These are phyloP conservation scores for Chlorodrepanis virens DNA, from an alignment of 2,113 vertebrate genomes.

Conservation along the genomic window DNA sequence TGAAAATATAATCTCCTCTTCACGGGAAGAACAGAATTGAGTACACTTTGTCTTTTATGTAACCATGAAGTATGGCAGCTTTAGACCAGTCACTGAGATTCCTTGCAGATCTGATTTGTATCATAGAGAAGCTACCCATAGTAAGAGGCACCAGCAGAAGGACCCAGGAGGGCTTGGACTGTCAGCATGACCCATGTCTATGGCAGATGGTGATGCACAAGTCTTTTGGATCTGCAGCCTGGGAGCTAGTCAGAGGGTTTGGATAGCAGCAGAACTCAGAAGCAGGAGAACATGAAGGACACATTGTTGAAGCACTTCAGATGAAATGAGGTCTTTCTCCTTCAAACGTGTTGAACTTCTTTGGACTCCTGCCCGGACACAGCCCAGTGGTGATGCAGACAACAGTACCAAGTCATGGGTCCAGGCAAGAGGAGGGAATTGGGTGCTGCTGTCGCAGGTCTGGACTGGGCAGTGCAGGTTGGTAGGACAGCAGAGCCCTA, in stretches of 20 bases:
- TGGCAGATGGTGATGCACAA: not conserved
- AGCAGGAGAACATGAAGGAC: not conserved
- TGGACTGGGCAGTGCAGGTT: not conserved
- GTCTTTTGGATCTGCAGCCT: not conserved
- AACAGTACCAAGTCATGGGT: not conserved
- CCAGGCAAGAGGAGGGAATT: no score
- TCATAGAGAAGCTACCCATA: not conserved
- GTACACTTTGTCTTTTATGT: not conserved
- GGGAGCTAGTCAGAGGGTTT: not conserved
- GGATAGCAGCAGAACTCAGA: not conserved
- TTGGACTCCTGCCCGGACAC: not conserved
- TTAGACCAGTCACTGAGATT: not conserved
- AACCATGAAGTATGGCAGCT: not conserved
- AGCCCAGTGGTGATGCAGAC: not conserved
- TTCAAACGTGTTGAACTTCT: not conserved
- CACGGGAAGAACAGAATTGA: not conserved
- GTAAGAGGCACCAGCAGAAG: not conserved
- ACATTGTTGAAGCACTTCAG: fast-evolving
- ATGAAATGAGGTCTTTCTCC: not conserved
- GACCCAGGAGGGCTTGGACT: not conserved
- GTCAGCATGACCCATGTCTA: not conserved
- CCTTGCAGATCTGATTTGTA: not conserved
- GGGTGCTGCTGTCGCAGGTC: fast-evolving
- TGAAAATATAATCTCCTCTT: not conserved
- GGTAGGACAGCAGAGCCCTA: not conserved